Percentiles rank a stretch among this genome's conserved stretches.
Conservation (phyloP, 2,888 invertebrate species). For the Epirrhoe alternata region DNA sequence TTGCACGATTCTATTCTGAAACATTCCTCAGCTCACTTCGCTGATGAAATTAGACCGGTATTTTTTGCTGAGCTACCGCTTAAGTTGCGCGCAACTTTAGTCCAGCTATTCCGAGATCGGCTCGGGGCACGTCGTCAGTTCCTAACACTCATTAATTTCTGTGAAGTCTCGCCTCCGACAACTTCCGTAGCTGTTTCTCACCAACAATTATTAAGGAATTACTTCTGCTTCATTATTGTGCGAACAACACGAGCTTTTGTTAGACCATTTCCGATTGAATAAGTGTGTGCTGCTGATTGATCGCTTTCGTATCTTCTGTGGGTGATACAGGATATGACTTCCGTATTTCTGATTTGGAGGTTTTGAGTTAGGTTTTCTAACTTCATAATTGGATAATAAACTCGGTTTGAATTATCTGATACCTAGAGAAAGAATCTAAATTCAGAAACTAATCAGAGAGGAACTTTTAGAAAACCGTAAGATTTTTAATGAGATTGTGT, state of each 20-base stretch:
- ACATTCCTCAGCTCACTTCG: no score
- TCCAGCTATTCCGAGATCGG: slow-evolving; percentile 84
- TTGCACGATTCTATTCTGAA: no score
- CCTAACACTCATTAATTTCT: slow-evolving; percentile 84
- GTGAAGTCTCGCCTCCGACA: slow-evolving; percentile 77
- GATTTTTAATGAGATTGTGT: slow-evolving; percentile 16
- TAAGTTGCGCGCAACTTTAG: slow-evolving; percentile 65
- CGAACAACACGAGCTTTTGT: slow-evolving; percentile 63
- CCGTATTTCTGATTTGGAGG: slow-evolving; percentile 1
- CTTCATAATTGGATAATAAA: background rate
- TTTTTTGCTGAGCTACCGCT: slow-evolving; percentile 12
- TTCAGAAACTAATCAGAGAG: slow-evolving; percentile 6
- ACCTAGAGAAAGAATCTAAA: background rate
- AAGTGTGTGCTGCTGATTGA: slow-evolving; percentile 55
- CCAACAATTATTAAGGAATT: slow-evolving; percentile 80
- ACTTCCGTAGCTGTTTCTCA: slow-evolving; percentile 71
- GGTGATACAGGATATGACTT: slow-evolving; percentile 33
- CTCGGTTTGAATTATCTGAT: background rate
- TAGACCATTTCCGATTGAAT: slow-evolving; percentile 58
- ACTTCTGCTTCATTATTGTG: slow-evolving; percentile 74
- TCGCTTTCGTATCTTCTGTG: slow-evolving; percentile 55
- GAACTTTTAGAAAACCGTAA: slow-evolving; percentile 7
- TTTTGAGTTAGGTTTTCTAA: background rate
- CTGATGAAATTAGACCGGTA: background rate
- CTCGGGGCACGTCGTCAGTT: slow-evolving; percentile 79